Conservation (phyloP, 2,797 vertebrate genomes). For the Tenualosa ilisha region DNA sequence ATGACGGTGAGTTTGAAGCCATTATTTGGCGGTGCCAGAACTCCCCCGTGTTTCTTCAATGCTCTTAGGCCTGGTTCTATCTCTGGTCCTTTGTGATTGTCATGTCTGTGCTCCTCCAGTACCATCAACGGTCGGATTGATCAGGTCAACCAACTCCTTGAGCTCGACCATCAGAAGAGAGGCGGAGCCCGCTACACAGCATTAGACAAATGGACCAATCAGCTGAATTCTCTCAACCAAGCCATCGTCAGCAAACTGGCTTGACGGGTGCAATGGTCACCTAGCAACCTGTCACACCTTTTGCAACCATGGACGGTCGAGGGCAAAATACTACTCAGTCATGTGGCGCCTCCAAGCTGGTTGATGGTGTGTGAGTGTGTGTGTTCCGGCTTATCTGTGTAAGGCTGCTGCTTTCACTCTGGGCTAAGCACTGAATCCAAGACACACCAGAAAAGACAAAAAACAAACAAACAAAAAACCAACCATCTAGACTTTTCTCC, state of each 20-base stretch:
- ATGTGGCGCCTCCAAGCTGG: not conserved
- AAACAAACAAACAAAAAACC: not conserved
- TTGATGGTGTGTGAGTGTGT: conserved; percentile 11
- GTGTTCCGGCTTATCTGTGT: conserved; percentile 11
- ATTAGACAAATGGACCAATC: conserved; percentile 99
- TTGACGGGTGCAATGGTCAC: conserved; percentile 70
- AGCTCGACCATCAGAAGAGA: conserved; percentile 99
- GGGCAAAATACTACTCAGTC: not conserved
- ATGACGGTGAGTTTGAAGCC: too few relatives aligned
- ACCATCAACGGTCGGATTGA: conserved; percentile 98
- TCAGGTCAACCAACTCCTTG: conserved; percentile 98
- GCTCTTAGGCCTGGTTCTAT: not conserved
- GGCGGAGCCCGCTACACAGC: conserved; percentile 97
- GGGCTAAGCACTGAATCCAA: not conserved
- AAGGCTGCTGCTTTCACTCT: conserved; percentile 5
- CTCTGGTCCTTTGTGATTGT: not conserved
- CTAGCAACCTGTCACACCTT: not conserved
- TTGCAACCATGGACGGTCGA: conserved; percentile 8
- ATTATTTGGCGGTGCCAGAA: too few relatives aligned
- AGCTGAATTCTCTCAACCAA: conserved; percentile 89
- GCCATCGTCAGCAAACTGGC: conserved; percentile 89
- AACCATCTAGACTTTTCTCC: not conserved
- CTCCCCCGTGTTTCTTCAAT: not conserved
- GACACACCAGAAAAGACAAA: not conserved
- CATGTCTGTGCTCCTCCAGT: conserved; percentile 68